Conservation (phyloP, 2,113 vertebrate species). For the Xiphorhynchus elegans region DNA sequence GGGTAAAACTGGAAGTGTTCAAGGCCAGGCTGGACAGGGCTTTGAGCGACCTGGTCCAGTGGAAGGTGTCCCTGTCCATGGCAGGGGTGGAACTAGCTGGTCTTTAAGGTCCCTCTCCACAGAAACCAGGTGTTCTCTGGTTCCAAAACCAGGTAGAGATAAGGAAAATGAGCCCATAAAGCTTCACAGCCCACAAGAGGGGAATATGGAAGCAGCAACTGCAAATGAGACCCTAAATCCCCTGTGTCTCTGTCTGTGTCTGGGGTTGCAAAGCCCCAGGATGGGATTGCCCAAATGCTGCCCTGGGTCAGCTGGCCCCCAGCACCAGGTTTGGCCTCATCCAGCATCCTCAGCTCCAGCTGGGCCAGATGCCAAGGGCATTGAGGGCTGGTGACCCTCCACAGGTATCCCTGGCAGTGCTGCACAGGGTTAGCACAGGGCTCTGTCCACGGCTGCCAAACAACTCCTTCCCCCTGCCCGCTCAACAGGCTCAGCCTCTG, state of each 20-base stretch:
- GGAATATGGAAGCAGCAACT: not conserved
- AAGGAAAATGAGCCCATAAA: not conserved
- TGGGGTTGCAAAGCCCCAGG: not conserved
- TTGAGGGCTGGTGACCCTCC: not conserved
- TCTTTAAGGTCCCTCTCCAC: not conserved
- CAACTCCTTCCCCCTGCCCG: not conserved
- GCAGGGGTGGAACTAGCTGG: not conserved
- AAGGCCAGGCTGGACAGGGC: not conserved
- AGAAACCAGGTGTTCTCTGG: not conserved
- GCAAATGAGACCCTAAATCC: not conserved
- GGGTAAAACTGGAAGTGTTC: not conserved
- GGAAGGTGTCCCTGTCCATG: not conserved
- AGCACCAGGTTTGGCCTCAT: not conserved
- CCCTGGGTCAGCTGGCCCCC: not conserved
- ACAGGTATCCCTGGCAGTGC: not conserved
- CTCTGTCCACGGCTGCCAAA: fast-evolving
- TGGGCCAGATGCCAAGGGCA: not conserved
- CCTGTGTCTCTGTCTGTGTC: too few species aligned
- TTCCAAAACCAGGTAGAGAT: not conserved
- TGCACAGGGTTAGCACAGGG: not conserved
- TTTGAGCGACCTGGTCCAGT: not conserved
- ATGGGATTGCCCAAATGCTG: not conserved
- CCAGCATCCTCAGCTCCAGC: not conserved
- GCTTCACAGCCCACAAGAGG: fast-evolving
- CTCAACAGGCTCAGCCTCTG: not conserved